A percentile compares a stretch with the other conserved stretches of the same genome.
phyloP scores from a whole-genome alignment of 2,113 vertebrate genomes.

The Anguilla japonica region DNA sequence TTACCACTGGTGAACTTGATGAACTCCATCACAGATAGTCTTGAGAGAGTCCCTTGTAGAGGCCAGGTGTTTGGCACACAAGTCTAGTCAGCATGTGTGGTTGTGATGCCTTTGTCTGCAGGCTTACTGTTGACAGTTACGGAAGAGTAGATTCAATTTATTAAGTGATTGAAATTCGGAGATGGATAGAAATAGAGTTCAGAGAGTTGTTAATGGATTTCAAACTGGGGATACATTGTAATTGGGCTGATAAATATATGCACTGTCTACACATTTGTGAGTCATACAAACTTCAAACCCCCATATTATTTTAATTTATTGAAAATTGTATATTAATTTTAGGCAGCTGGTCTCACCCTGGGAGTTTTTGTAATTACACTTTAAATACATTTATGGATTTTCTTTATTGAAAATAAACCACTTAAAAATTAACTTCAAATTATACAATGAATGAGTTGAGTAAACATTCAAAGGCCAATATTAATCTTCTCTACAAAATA shows the following conservation, averaged over 20 bases:
- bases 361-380: slow-evolving; percentile 52
- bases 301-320: slow-evolving; percentile 39
- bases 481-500: neutral
- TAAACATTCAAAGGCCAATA: neutral
- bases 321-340: slow-evolving; percentile 34
- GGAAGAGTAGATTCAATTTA: too few species aligned
- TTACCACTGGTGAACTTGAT: too few species aligned
- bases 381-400: slow-evolving; percentile 52
- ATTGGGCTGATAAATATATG: neutral
- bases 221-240: neutral
- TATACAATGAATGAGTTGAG: neutral
- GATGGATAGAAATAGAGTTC: too few species aligned
- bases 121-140: too few species aligned
- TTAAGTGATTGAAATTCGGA: too few species aligned
- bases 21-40: too few species aligned
- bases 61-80: too few species aligned
- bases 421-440: neutral
- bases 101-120: too few species aligned
- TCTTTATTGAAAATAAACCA: slow-evolving; percentile 11
- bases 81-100: too few species aligned
- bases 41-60: too few species aligned
- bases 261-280: neutral
- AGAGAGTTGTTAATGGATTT: too few species aligned
- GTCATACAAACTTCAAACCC: neutral
- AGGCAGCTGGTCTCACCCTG: slow-evolving; percentile 33